Evolutionary conservation across 2,113 vertebrate genomes (phyloP), one percentile per base, ranked within the genome.

Genomic region (Felis catus): DNA sequence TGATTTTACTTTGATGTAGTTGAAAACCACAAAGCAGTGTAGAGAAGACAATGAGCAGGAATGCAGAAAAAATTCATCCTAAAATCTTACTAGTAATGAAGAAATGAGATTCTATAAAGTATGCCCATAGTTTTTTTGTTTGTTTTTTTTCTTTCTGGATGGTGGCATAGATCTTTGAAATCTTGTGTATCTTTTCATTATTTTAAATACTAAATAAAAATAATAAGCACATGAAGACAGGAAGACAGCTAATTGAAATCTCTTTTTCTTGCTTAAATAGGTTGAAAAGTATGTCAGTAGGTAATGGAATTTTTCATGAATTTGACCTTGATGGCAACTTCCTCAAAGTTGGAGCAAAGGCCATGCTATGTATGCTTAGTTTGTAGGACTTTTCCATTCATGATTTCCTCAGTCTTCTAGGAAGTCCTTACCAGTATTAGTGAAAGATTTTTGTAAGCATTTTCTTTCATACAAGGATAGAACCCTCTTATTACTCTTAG

Each of bases 211-310:
- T 41, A 92, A 92, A 89, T 58, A 65, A 95, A 96, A 94, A 94
- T 19, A 94, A 78, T 25, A 95, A 97, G 91, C 3, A 1, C 51
- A 31, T 39, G 39, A 29, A 88, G 48, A 91, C 29, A 92, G 41
- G 39, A 27, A 88, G 39, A 89, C 29, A 92, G 51, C 31, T 92
- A 92, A 92, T 94, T 89, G 82, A 85, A 91, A 84, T 68, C 1
- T 76, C 36, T 31, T 93, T 81, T 85, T 82, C 41, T 90, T 78
- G n/a, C 25, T 76, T 94, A 82, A 74, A 27, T 96, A 89, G 78
- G 36, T 97, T 95, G 65, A 91, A 97, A 97, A 95, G 48, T 94
- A 88, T 55, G 68, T n/a, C 16, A 95, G 81, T 51, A 76, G 21
- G 33, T 91, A 93, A 87, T 80, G 78, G 21, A 84, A 78, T 81